Conservation (phyloP, 2,888 invertebrate species). For the Orthonevra nobilis region DNA sequence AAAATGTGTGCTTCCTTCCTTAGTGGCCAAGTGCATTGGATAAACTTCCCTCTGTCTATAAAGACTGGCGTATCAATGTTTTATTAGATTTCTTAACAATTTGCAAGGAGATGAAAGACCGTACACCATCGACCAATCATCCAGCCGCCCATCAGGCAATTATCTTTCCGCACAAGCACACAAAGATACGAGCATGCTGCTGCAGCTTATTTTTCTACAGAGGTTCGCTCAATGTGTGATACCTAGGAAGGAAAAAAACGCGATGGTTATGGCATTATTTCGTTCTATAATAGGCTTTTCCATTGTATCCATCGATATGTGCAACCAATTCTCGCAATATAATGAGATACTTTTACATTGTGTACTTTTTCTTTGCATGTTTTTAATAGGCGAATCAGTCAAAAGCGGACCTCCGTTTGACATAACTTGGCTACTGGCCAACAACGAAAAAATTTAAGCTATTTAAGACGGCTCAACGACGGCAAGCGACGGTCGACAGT, state of each 20-base stretch:
- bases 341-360: slow-evolving; percentile 23
- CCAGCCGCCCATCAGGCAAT: slow-evolving; percentile 9
- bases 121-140: neutral
- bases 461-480: slow-evolving; percentile 8
- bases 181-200: neutral
- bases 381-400: slow-evolving; percentile 7
- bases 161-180: slow-evolving; percentile 7
- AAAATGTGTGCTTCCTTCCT: neutral
- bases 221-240: slow-evolving; percentile 15
- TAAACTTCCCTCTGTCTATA: slow-evolving; percentile 11
- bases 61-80: slow-evolving; percentile 24
- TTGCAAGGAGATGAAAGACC: slow-evolving; percentile 2
- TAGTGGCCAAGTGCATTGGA: slow-evolving; percentile 12
- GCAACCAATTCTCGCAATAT: slow-evolving; percentile 34
- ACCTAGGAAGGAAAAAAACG: neutral
- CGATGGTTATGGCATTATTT: slow-evolving; percentile 32
- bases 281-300: slow-evolving; percentile 29
- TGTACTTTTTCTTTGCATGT: neutral
- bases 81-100: slow-evolving; percentile 49
- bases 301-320: slow-evolving; percentile 27
- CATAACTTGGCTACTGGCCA: neutral
- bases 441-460: slow-evolving; percentile 22
- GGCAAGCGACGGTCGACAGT: neutral
- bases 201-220: too few relatives aligned
- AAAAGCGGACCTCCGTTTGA: slow-evolving; percentile 6